Conservation (phyloP, 1,140 invertebrate genomes). For the Ericerus pela region DNA sequence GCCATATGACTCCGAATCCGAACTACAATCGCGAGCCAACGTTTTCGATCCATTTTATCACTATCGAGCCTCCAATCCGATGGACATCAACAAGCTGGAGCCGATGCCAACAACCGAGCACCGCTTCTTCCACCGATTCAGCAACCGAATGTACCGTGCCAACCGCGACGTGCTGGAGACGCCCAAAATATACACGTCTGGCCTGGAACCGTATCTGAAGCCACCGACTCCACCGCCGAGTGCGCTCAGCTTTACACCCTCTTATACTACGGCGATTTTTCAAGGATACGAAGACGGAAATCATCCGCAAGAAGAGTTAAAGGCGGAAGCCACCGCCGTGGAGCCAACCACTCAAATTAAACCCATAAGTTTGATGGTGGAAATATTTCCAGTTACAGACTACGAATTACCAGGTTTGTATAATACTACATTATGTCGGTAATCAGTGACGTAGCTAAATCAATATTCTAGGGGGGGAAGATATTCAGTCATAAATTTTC, state of each 20-base stretch:
- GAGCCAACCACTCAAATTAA: not conserved
- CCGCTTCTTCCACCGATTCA: not conserved
- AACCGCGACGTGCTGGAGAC: not conserved
- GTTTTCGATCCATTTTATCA: not conserved
- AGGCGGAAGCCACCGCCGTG: not conserved
- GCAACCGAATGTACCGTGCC: not conserved
- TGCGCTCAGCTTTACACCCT: not conserved
- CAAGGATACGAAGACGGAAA: not conserved
- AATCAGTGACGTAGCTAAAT: no score
- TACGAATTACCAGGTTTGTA: slow-evolving; percentile 1
- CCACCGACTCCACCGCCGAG: not conserved
- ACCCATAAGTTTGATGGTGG: slow-evolving; percentile 1
- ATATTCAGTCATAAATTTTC: no score
- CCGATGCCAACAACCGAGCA: not conserved
- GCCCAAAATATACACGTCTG: not conserved
- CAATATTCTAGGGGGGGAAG: no score
- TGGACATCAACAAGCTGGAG: slow-evolving; percentile 1
- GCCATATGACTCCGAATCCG: no score
- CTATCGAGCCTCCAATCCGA: not conserved
- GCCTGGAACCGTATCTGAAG: not conserved
- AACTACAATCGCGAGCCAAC: not conserved
- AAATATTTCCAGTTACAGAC: not conserved
- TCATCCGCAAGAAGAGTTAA: not conserved
- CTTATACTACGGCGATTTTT: not conserved
- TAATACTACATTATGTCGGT: no score